These are phyloP conservation scores for Aphidoletes aphidimyza DNA, from an alignment of 2,888 invertebrate genomes.

Conservation along the genomic window DNA sequence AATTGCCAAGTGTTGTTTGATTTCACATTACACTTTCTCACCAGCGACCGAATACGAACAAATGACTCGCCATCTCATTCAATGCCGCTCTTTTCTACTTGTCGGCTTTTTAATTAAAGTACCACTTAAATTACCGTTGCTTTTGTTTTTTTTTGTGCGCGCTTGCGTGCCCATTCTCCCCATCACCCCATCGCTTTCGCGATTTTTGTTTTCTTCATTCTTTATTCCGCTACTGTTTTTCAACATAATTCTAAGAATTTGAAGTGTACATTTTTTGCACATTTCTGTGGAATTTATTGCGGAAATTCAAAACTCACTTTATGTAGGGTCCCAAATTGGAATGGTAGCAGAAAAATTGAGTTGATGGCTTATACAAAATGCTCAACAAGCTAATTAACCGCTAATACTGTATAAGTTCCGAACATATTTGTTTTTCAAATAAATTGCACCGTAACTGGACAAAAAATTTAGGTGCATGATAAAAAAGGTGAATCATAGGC, in stretches of 20 bases:
- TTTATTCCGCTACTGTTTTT: not conserved
- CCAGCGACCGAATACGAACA: too few relatives aligned
- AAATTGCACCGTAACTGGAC: not conserved
- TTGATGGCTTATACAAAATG: not conserved
- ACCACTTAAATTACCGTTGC: too few relatives aligned
- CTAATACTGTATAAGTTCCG: not conserved
- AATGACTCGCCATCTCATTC: too few relatives aligned
- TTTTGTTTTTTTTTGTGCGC: too few relatives aligned
- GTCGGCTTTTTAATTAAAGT: too few relatives aligned
- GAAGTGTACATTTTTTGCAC: not conserved
- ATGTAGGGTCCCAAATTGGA: too few relatives aligned
- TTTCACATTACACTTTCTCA: too few relatives aligned
- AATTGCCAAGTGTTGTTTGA: too few relatives aligned
- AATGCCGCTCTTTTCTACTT: too few relatives aligned
- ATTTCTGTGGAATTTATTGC: not conserved
- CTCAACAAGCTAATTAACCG: not conserved
- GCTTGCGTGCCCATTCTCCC: too few relatives aligned
- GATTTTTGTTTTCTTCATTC: not conserved
- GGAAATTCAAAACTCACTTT: not conserved
- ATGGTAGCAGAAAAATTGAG: not conserved
- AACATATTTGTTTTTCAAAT: constrained; percentile 16
- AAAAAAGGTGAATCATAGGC: not conserved
- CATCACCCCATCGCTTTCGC: not conserved
- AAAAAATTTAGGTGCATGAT: not conserved
- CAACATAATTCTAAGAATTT: not conserved